These are phyloP conservation scores for Tachina lurida DNA, from an alignment of 2,888 invertebrate genomes.

Conservation along the genomic window DNA sequence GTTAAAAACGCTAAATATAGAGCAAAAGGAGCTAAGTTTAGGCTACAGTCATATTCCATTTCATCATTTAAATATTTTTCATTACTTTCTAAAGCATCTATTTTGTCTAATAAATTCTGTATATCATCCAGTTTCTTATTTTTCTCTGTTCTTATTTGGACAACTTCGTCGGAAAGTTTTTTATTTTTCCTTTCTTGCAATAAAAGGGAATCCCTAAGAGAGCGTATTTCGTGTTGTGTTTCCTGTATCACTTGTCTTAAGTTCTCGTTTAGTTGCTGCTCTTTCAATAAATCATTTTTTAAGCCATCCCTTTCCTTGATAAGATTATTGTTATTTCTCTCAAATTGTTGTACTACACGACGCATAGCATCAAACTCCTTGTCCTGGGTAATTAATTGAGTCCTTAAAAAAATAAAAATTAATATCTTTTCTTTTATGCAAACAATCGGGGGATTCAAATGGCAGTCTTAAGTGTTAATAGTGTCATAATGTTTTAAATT, in stretches of 20 bases:
- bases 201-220: constrained; percentile 78
- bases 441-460: too few species aligned
- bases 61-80: not conserved
- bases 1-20: too few species aligned
- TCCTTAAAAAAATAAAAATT: constrained; percentile 71
- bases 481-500: too few species aligned
- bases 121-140: constrained; percentile 80
- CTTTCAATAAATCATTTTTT: constrained; percentile 78
- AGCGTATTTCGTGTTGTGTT: constrained; percentile 80
- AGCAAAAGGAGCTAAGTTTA: too few species aligned
- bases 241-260: constrained; percentile 77
- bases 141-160: constrained; percentile 79
- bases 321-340: constrained; percentile 79
- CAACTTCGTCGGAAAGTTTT: constrained; percentile 77
- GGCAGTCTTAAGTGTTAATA: too few species aligned
- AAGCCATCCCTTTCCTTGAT: constrained; percentile 80
- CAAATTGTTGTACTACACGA: constrained; percentile 79
- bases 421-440: not conserved
- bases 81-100: constrained; percentile 79
- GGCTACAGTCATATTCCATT: not conserved
- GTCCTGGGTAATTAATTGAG: constrained; percentile 79
- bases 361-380: constrained; percentile 81
- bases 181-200: constrained; percentile 77
- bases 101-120: constrained; percentile 80
- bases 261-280: constrained; percentile 75